Conservation (phyloP, 2,888 invertebrate genomes). For the Agrochola lota region DNA sequence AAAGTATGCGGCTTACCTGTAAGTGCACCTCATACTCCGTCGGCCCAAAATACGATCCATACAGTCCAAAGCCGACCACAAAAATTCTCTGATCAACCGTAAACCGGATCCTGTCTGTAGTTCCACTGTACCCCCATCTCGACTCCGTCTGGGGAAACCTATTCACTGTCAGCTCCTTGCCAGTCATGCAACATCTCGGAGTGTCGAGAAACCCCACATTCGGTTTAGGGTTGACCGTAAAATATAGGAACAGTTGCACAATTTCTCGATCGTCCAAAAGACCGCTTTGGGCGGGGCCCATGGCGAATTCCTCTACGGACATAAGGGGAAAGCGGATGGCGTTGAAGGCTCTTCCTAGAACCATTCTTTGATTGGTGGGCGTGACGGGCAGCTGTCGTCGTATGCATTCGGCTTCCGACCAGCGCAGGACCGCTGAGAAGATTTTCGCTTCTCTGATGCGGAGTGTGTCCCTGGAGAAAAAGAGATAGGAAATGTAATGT, state of each 20-base stretch:
- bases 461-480: slow-evolving; percentile 92
- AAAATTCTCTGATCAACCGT: slow-evolving; percentile 95
- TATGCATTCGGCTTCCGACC: slow-evolving; percentile 94
- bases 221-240: slow-evolving; percentile 94
- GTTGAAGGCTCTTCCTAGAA: slow-evolving; percentile 93
- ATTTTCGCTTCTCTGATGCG: slow-evolving; percentile 94
- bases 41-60: slow-evolving; percentile 95
- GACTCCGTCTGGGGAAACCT: slow-evolving; percentile 94
- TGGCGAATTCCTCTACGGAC: slow-evolving; percentile 96
- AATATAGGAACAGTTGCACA: slow-evolving; percentile 93
- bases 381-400: slow-evolving; percentile 92
- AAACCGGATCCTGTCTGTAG: slow-evolving; percentile 95
- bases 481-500: not conserved
- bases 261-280: slow-evolving; percentile 94
- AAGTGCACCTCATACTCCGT: slow-evolving; percentile 95
- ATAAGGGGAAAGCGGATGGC: slow-evolving; percentile 95
- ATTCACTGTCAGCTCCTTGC: slow-evolving; percentile 94
- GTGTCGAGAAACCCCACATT: slow-evolving; percentile 93
- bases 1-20: slow-evolving; percentile 77
- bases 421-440: slow-evolving; percentile 93
- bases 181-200: slow-evolving; percentile 94
- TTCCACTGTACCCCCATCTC: slow-evolving; percentile 96
- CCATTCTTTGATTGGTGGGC: slow-evolving; percentile 92
- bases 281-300: slow-evolving; percentile 94
- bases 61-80: slow-evolving; percentile 95